These are phyloP conservation scores for Prunella strophiata DNA, from an alignment of 2,797 vertebrate species.

Conservation along the genomic window DNA sequence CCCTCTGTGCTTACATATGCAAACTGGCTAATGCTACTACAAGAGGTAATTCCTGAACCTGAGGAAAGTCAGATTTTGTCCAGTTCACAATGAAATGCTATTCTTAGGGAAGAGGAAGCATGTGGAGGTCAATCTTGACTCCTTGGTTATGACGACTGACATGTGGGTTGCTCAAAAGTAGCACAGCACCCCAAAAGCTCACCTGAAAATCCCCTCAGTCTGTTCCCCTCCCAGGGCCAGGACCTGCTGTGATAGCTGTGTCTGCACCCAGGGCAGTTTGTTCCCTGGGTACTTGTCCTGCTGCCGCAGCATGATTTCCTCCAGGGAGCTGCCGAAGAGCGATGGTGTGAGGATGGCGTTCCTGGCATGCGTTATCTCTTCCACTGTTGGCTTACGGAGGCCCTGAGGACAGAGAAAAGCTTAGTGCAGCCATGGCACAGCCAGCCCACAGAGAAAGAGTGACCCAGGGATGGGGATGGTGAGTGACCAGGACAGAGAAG, in stretches of 20 bases:
- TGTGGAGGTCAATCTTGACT: neutral
- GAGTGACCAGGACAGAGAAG: neutral
- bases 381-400: slow-evolving; percentile 88
- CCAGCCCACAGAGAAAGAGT: neutral
- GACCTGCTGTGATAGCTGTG: slow-evolving; percentile 90
- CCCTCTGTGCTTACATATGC: neutral
- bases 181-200: neutral
- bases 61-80: neutral
- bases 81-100: too few relatives aligned
- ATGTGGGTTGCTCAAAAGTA: neutral
- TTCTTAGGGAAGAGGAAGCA: neutral
- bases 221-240: slow-evolving; percentile 88
- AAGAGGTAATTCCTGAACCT: neutral
- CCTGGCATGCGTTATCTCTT: slow-evolving; percentile 88
- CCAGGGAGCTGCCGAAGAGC: slow-evolving; percentile 89
- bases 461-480: accelerated
- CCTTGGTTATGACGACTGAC: neutral
- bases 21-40: neutral
- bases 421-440: neutral
- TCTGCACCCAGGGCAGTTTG: slow-evolving; percentile 92
- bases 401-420: slow-evolving; percentile 75
- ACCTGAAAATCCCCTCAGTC: slow-evolving; percentile 95
- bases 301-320: slow-evolving; percentile 92
- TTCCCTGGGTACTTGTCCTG: slow-evolving; percentile 85
- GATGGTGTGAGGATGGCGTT: slow-evolving; percentile 89